Evolutionary conservation across 2,797 vertebrate species (phyloP), one percentile per base, ranked within the genome.

Genomic region (Lacerta bilineata): DNA sequence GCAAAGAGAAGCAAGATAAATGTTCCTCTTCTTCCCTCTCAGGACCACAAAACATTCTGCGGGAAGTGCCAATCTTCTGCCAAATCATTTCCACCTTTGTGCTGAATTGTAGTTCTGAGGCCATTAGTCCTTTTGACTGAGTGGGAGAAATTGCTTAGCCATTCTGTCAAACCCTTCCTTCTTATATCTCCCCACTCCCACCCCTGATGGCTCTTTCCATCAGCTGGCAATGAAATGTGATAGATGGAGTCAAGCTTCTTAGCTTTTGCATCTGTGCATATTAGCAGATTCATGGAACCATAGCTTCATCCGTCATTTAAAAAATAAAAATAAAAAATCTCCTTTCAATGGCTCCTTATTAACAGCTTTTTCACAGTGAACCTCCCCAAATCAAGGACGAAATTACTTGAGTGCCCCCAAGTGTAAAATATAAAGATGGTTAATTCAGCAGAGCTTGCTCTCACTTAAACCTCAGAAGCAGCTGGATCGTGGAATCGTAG

Each of bases 31-130:
- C 64, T 50, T 61, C 46, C 69, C 68, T 71, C 8, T 77, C 18
- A n/a, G 77, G 61, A 69, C 66, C 25, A 18, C 75, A 68, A 39
- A 6, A 6, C 78, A 71, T 80, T n/a, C 33, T 87, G 17, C 39
- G 46, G 36, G 25, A 80, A 61, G 15, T 72, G 50, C 33, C 77
- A 29, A 36, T 29, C 25, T 72, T 72, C n/a, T 39, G 25, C 77
- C 25, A 72, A 77, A 41, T 80, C 72, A 80, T 80, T 41, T 72
- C 46, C 68, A 80, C 68, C 46, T 87, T 71, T 80, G 33, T 87
- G 85, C 85, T 80, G 77, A 87, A 87, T 61, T 80, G 66, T 78
- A 41, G 15, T 80, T 80, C 15, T 11, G 78, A 87, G 61, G 68
- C 64, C 85, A 86, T 86, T 79, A 79, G 50, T 61, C 46, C 27